Conservation (phyloP, 2,888 invertebrate genomes). For the Pomacea canaliculata region DNA sequence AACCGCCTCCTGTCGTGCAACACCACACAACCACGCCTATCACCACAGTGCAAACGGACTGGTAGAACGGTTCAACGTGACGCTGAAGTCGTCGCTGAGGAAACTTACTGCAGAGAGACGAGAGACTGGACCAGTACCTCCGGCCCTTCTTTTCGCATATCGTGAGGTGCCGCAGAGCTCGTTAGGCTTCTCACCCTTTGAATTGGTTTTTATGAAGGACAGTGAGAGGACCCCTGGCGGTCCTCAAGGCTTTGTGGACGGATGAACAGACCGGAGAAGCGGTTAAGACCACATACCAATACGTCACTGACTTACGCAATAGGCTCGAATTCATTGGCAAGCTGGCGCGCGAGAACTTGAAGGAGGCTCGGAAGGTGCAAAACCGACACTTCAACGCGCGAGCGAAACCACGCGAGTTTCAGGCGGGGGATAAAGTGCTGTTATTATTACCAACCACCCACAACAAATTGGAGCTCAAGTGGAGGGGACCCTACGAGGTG, state of each 20-base stretch:
- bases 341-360: conserved; percentile 29
- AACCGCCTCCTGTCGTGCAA: no score
- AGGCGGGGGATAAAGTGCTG: conserved; percentile 32
- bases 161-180: conserved; percentile 27
- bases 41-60: no score
- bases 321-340: conserved; percentile 10
- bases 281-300: conserved; percentile 2
- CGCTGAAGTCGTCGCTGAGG: no score
- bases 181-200: conserved; percentile 31
- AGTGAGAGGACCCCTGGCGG: conserved; percentile 17
- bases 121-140: no score
- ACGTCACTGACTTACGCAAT: conserved; percentile 9
- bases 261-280: conserved; percentile 1
- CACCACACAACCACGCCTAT: conserved; percentile 18
- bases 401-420: conserved; percentile 21
- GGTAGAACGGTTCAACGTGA: no score
- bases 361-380: conserved; percentile 9
- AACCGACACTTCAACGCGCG: conserved; percentile 29
- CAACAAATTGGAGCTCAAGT: conserved; percentile 36
- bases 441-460: conserved; percentile 33
- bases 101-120: no score
- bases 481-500: conserved; percentile 34
- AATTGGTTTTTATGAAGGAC: conserved; percentile 33
- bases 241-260: conserved; percentile 29
- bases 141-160: conserved; percentile 13